These are phyloP conservation scores for Cynopterus sphinx DNA, from an alignment of 2,797 vertebrate species.

Conservation along the genomic window DNA sequence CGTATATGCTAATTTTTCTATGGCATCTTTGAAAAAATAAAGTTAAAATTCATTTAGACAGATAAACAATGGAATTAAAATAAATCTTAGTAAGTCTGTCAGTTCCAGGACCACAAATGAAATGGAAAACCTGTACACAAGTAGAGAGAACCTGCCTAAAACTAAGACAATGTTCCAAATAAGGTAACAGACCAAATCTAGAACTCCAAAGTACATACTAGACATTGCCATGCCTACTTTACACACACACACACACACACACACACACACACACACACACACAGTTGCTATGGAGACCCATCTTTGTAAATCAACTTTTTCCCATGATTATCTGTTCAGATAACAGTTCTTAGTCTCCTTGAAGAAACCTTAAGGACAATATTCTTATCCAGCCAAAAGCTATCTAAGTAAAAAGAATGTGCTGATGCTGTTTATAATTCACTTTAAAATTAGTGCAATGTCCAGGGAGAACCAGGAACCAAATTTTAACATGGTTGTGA, in stretches of 20 bases:
- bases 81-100: background rate
- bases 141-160: slow-evolving; percentile 31
- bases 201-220: slow-evolving; percentile 14
- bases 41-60: background rate
- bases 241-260: background rate
- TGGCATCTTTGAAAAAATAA: background rate
- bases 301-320: slow-evolving; percentile 20
- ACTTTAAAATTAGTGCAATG: slow-evolving; percentile 33
- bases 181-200: slow-evolving; percentile 14
- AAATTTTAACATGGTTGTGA: slow-evolving; percentile 3
- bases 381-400: background rate
- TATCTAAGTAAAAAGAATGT: background rate
- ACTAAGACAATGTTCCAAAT: slow-evolving; percentile 34
- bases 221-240: background rate
- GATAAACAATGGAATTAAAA: slow-evolving; percentile 3
- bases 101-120: slow-evolving; percentile 25
- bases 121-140: background rate
- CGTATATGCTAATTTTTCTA: background rate
- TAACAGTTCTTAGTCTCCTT: slow-evolving; percentile 38
- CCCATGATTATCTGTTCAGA: slow-evolving; percentile 11
- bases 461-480: background rate
- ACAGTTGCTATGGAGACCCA: background rate
- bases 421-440: slow-evolving; percentile 12
- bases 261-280: too few species aligned
- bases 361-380: slow-evolving; percentile 40